Evolutionary conservation across 2,888 invertebrate species (phyloP).

Genomic region (Acanthosepion lycidas): DNA sequence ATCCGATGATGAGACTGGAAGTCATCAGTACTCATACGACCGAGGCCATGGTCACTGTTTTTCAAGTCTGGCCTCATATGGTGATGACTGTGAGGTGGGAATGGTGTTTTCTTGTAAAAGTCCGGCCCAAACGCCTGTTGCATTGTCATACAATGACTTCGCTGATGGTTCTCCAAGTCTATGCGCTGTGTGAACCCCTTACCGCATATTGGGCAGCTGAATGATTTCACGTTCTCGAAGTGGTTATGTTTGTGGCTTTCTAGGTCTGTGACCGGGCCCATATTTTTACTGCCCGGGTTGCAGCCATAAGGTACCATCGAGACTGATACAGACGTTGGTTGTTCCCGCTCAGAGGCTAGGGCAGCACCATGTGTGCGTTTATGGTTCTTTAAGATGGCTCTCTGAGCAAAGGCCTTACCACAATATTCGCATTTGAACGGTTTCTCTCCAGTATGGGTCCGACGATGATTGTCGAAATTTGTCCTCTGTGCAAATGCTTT

Average conservation of each 20-base stretch:
- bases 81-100: conserved; percentile 33
- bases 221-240: background rate
- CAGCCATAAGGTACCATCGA: background rate
- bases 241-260: background rate
- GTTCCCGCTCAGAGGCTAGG: background rate
- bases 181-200: background rate
- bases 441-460: conserved; percentile 24
- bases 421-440: conserved; percentile 42
- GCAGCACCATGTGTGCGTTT: background rate
- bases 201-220: background rate
- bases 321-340: background rate
- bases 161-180: background rate
- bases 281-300: background rate
- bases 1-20: background rate
- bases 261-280: background rate
- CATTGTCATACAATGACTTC: background rate
- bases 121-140: background rate
- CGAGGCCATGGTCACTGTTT: background rate
- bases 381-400: conserved; percentile 39
- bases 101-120: background rate
- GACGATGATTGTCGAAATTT: conserved; percentile 40
- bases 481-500: conserved; percentile 39
- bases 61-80: conserved; percentile 11
- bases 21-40: background rate
- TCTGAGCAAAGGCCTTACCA: conserved; percentile 39